Evolutionary conservation across 2,797 vertebrate species (phyloP), one percentile per base, ranked within the genome.

Genomic region (Rhynchonycteris naso): DNA sequence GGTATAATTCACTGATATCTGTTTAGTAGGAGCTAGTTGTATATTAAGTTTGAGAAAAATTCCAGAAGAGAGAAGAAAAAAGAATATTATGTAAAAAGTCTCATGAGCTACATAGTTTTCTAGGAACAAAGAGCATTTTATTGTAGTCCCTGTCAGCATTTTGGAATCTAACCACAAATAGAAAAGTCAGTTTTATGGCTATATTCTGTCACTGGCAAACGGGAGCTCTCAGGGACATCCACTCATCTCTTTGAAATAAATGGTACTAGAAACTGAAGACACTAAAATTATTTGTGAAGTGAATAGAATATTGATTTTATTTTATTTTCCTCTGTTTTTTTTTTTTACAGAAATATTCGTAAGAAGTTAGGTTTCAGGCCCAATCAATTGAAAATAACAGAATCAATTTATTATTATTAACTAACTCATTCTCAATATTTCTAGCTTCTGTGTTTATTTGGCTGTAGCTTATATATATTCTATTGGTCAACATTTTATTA

Each of bases 231-330:
- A 88, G 83, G 21, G 9, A 88, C 12, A 33, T 87, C 93, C 84
- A 72, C 58, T 91, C 78, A 88, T 90, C 81, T 93, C 95, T 93
- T 91, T 75, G 72, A 94, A 79, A 97, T 94, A 92, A 94, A 96
- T 92, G 88, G 65, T 56, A 88, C 93, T 91, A 88, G 80, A 82
- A 91, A 96, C 90, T 74, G n/a, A 94, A 93, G 11, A 59, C 74
- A 95, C 86, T 94, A 95, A 96, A 95, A 69, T 91, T 94, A 91
- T 90, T 69, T 95, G 90, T 97, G 94, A 97, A 75, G 87, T 85
- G 87, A 95, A 97, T 88, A 91, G 88, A 93, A 96, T 96, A 95
- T 96, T 96, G 93, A 95, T 93, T 95, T 95, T 88, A 82, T 90
- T 92, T 78, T 96, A 90, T 88, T 93, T 96, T 95, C 58, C 54